Evolutionary conservation across 2,113 vertebrate species (phyloP).

Genomic region (Ursus arctos): DNA sequence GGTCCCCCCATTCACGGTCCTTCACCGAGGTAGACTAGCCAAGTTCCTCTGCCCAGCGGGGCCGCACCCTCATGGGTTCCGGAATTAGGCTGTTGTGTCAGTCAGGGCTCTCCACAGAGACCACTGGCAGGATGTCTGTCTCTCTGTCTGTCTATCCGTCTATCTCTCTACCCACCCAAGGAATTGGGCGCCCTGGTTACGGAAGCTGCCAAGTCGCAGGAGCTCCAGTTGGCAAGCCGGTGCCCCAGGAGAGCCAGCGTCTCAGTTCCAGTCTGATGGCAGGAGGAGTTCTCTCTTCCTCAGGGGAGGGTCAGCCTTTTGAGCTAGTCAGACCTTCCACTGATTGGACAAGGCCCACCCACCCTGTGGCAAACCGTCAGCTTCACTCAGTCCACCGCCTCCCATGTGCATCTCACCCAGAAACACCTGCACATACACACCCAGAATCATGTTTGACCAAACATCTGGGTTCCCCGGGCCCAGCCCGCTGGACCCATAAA

Average conservation of each 20-base stretch:
- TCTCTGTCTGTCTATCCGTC: not conserved
- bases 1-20: rapidly evolving
- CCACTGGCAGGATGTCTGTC: rapidly evolving
- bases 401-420: not conserved
- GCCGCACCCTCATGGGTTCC: rapidly evolving
- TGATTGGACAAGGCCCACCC: not conserved
- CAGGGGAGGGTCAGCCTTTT: not conserved
- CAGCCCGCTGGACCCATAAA: not conserved
- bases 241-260: not conserved
- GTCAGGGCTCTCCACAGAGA: not conserved
- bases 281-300: not conserved
- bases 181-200: rapidly evolving
- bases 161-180: rapidly evolving
- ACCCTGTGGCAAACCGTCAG: not conserved
- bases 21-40: not conserved
- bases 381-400: not conserved
- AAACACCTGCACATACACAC: not conserved
- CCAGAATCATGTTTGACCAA: rapidly evolving
- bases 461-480: not conserved
- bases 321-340: not conserved
- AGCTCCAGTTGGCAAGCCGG: not conserved
- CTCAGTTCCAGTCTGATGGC: rapidly evolving
- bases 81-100: rapidly evolving
- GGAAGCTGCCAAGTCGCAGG: rapidly evolving
- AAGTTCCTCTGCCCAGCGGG: not conserved